Evolutionary conservation across 92 coral and sea anemone species (phyloP).

Genomic region (Diadumene lineata): DNA sequence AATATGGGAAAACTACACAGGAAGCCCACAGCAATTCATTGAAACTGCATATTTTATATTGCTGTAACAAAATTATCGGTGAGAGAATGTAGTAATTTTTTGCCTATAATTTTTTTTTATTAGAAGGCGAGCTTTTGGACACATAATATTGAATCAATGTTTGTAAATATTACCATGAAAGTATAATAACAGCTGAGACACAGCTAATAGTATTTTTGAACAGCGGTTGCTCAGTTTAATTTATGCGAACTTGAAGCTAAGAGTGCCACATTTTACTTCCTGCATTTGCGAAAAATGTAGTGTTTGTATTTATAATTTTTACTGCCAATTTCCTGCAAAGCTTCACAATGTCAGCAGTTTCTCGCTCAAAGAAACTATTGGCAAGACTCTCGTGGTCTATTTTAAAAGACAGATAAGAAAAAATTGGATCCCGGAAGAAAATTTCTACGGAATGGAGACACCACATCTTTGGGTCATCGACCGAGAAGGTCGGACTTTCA

Average conservation of each 20-base stretch:
- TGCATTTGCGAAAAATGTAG: not conserved
- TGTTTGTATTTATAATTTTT: not conserved
- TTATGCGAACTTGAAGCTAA: slow-evolving; percentile 19
- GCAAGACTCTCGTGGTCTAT: not conserved
- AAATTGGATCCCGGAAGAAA: not conserved
- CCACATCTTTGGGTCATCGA: slow-evolving; percentile 77
- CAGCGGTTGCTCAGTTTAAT: slow-evolving; percentile 13
- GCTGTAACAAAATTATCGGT: no score
- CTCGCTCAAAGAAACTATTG: not conserved
- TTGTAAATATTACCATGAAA: no score
- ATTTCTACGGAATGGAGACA: slow-evolving; percentile 25
- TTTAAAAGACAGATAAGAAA: not conserved
- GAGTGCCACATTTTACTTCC: slow-evolving; percentile 43
- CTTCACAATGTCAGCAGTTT: not conserved
- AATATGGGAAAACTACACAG: slow-evolving; percentile 3
- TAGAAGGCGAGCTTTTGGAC: not conserved
- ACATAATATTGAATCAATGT: not conserved
- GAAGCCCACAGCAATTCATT: slow-evolving; percentile 13
- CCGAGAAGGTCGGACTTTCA: slow-evolving; percentile 78
- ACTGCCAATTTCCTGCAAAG: not conserved
- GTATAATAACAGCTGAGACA: not conserved
- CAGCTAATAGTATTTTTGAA: not conserved
- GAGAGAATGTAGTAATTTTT: not conserved
- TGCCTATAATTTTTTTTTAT: not conserved
- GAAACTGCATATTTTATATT: no score